A percentile compares a stretch with the other conserved stretches of the same genome.
Evolutionary conservation across 2,888 invertebrate genomes (phyloP).

Genomic region (Caenorhabditis plicata): DNA sequence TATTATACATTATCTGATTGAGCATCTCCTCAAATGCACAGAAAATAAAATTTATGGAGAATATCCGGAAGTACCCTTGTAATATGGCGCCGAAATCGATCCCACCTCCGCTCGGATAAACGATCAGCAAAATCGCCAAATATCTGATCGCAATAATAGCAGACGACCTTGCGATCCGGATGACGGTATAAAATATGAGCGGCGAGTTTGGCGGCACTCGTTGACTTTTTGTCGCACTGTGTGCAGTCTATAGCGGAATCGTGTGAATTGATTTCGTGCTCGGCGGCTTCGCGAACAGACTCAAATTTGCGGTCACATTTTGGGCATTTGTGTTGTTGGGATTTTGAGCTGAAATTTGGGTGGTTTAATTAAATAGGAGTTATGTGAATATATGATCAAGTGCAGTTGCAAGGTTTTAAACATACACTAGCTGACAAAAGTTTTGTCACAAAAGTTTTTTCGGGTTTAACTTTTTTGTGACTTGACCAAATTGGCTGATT

Average conservation of each 20-base stretch:
- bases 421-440: constrained; percentile 1
- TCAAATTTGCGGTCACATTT: constrained; percentile 5
- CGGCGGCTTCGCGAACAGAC: constrained; percentile 10
- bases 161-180: constrained; percentile 11
- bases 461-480: not conserved
- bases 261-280: constrained; percentile 27
- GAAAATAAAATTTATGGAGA: too few relatives aligned
- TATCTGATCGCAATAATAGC: constrained; percentile 20
- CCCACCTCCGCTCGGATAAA: constrained; percentile 10
- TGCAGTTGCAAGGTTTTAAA: constrained; percentile 9
- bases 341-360: too few relatives aligned
- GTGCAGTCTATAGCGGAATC: constrained; percentile 11
- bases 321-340: too few relatives aligned
- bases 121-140: constrained; percentile 16
- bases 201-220: constrained; percentile 10
- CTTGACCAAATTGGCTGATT: too few relatives aligned
- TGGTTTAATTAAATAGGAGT: too few relatives aligned
- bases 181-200: constrained; percentile 17
- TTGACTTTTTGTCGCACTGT: constrained; percentile 24
- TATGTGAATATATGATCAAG: too few relatives aligned
- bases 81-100: constrained; percentile 19
- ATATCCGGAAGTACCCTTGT: constrained; percentile 3
- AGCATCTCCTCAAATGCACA: constrained; percentile 36
- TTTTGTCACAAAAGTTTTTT: not conserved
- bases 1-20: constrained; percentile 22